phyloP scores from a whole-genome alignment of 1,140 invertebrate genomes.

The Danaus plexippus region DNA sequence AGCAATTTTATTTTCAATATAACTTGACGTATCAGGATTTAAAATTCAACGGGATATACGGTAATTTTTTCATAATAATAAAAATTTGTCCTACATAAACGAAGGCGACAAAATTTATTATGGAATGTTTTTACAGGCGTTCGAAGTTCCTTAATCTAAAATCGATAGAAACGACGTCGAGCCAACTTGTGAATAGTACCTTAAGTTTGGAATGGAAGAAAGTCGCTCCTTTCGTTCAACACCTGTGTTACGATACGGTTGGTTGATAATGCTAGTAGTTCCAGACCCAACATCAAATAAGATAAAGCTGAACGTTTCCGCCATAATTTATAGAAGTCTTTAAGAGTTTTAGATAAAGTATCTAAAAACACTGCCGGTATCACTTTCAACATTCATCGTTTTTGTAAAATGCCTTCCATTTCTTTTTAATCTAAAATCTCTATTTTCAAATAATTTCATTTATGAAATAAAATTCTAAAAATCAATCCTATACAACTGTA shows the following conservation, averaged over 20 bases:
- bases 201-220: constrained; percentile 56
- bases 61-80: constrained; percentile 2
- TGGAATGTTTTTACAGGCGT: constrained; percentile 60
- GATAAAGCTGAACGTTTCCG: constrained; percentile 37
- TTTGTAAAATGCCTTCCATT: no score
- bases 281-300: constrained; percentile 33
- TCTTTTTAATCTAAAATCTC: no score
- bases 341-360: constrained; percentile 14
- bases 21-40: neutral
- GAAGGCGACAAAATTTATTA: constrained; percentile 53
- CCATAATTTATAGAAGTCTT: constrained; percentile 22
- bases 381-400: no score
- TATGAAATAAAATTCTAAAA: no score
- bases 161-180: constrained; percentile 64
- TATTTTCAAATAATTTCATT: no score
- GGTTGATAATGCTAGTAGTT: constrained; percentile 46
- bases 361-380: no score
- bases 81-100: constrained; percentile 23
- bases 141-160: constrained; percentile 67
- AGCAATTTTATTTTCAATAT: constrained; percentile 7
- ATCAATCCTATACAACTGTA: no score
- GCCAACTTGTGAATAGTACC: constrained; percentile 62
- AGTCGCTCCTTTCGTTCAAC: constrained; percentile 54
- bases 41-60: no score
- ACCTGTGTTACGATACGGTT: constrained; percentile 59